These are phyloP conservation scores for Tromatobia lineatoria DNA, from an alignment of 2,888 invertebrate species.

Conservation along the genomic window DNA sequence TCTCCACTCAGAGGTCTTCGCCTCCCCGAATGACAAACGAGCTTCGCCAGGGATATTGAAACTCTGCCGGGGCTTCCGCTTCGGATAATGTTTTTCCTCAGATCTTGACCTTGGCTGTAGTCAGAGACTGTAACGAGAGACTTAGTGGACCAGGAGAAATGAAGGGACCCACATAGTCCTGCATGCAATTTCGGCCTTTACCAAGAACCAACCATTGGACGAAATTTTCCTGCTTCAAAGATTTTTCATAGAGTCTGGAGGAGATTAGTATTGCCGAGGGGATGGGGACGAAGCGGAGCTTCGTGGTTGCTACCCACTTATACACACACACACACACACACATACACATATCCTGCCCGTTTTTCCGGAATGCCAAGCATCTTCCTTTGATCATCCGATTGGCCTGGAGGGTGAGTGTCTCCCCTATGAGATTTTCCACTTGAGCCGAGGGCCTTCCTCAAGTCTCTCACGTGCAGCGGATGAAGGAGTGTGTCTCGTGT, in stretches of 20 bases:
- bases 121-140: constrained; percentile 16
- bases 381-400: constrained; percentile 65
- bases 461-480: constrained; percentile 31
- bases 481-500: constrained; percentile 23
- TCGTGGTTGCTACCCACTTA: not conserved
- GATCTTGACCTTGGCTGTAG: constrained; percentile 34
- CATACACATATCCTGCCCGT: constrained; percentile 44
- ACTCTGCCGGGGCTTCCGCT: constrained; percentile 3
- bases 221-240: constrained; percentile 51
- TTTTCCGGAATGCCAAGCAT: constrained; percentile 67
- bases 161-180: not conserved
- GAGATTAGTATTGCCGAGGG: constrained; percentile 44
- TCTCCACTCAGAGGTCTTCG: not conserved
- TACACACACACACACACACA: constrained; percentile 12
- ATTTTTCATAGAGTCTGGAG: constrained; percentile 54
- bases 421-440: constrained; percentile 66
- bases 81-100: not conserved
- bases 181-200: constrained; percentile 14
- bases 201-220: constrained; percentile 2
- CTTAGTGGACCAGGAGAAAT: constrained; percentile 2
- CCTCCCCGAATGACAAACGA: constrained; percentile 18
- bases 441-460: constrained; percentile 61
- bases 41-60: constrained; percentile 14
- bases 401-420: constrained; percentile 37
- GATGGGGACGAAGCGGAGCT: constrained; percentile 24